Evolutionary conservation across 2,888 invertebrate species (phyloP).

Genomic region (Athripsodes cinereus): DNA sequence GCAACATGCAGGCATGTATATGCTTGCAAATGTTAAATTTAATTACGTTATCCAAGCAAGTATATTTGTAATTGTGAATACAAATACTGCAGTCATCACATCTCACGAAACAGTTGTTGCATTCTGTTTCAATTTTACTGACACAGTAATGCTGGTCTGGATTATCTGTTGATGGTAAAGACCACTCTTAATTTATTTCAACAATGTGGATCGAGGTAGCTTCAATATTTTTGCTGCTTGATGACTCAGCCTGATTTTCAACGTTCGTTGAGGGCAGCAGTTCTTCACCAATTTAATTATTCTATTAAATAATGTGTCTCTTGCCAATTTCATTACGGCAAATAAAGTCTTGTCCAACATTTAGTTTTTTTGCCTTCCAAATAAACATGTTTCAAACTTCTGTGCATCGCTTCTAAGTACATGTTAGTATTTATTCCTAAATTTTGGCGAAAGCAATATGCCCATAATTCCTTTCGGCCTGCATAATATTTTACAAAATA

Average conservation of each 20-base stretch:
- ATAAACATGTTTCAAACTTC: constrained; percentile 21
- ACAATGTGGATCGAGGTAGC: background rate
- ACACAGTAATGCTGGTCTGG: background rate
- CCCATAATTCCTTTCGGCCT: constrained; percentile 25
- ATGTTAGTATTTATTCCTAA: constrained; percentile 27
- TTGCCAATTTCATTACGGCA: constrained; percentile 20
- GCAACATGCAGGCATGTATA: constrained; percentile 3
- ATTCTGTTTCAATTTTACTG: background rate
- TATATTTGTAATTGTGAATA: background rate
- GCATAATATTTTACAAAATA: constrained; percentile 26
- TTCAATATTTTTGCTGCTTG: constrained; percentile 4
- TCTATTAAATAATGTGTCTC: constrained; percentile 4
- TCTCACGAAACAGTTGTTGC: background rate
- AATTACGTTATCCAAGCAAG: constrained; percentile 2
- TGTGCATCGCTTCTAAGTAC: constrained; percentile 28
- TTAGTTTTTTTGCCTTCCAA: constrained; percentile 26
- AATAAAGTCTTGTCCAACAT: constrained; percentile 24
- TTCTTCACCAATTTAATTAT: constrained; percentile 12
- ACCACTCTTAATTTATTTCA: background rate
- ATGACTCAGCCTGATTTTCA: constrained; percentile 9
- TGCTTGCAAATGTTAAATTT: constrained; percentile 1
- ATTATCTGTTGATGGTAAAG: background rate
- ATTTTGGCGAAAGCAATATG: constrained; percentile 25
- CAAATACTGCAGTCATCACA: background rate
- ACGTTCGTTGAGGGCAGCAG: background rate